phyloP scores from a whole-genome alignment of 1,140 invertebrate species.

The Delia radicum region DNA sequence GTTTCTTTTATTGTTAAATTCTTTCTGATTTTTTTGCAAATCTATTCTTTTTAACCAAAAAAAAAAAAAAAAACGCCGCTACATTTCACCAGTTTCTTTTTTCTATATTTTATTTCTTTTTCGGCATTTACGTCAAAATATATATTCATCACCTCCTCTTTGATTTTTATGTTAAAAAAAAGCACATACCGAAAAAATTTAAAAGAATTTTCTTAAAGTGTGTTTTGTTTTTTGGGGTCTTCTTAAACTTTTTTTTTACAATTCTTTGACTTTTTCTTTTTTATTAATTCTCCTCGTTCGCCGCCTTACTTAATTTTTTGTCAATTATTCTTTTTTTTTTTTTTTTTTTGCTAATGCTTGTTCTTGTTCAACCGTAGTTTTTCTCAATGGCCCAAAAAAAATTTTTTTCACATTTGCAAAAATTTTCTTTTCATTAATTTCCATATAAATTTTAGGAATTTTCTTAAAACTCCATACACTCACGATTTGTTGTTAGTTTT shows the following conservation, averaged over 20 bases:
- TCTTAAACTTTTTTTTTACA: not conserved
- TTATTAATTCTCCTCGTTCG: conserved; percentile 33
- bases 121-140: not conserved
- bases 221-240: not conserved
- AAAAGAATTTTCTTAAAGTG: not conserved
- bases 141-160: not conserved
- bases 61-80: not conserved
- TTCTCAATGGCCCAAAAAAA: not conserved
- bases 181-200: not conserved
- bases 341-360: not conserved
- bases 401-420: conserved; percentile 6
- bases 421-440: not conserved
- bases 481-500: conserved; percentile 1
- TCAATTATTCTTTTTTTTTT: not conserved
- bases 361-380: conserved; percentile 7
- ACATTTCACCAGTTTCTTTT: not conserved
- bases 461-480: not conserved
- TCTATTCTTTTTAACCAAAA: not conserved
- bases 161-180: not conserved
- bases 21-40: not conserved
- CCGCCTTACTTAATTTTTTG: not conserved
- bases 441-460: not conserved
- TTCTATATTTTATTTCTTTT: not conserved
- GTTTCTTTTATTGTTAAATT: not conserved
- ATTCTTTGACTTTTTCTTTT: not conserved